Percentiles rank a stretch among this genome's conserved stretches.
Conservation (phyloP, 2,888 invertebrate species). For the Sarcophaga variegata region DNA sequence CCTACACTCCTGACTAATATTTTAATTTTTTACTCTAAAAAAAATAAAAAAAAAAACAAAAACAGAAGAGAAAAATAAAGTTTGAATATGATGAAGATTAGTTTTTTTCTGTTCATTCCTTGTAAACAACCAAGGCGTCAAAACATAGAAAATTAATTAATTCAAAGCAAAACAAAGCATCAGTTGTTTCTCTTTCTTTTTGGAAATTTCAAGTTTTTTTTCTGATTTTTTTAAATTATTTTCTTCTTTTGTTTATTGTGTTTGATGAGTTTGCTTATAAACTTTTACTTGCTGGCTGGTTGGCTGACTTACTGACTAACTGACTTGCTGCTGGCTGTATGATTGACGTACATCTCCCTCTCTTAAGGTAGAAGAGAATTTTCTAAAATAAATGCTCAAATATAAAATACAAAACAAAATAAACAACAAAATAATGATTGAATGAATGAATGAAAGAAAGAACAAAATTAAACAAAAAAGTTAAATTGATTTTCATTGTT, state of each 20-base stretch:
- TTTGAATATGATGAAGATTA: conserved; percentile 23
- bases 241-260: conserved; percentile 1
- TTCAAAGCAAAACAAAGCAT: conserved; percentile 64
- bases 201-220: conserved; percentile 10
- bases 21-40: neutral
- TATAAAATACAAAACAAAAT: conserved; percentile 27
- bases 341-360: neutral
- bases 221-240: neutral
- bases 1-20: conserved; percentile 13
- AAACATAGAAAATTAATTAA: conserved; percentile 68
- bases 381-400: conserved; percentile 25
- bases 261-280: conserved; percentile 32
- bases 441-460: neutral
- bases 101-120: conserved; percentile 9
- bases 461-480: conserved; percentile 67
- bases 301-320: too few species aligned
- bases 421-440: neutral
- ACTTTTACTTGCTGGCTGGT: conserved; percentile 20
- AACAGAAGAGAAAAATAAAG: neutral
- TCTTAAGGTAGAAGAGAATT: conserved; percentile 31
- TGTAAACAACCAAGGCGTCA: conserved; percentile 58
- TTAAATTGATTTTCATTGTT: conserved; percentile 72
- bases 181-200: conserved; percentile 31
- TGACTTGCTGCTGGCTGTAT: neutral
- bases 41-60: too few species aligned